Conservation (phyloP, 92 coral and sea anemone species). For the Zoanthus sociatus region DNA sequence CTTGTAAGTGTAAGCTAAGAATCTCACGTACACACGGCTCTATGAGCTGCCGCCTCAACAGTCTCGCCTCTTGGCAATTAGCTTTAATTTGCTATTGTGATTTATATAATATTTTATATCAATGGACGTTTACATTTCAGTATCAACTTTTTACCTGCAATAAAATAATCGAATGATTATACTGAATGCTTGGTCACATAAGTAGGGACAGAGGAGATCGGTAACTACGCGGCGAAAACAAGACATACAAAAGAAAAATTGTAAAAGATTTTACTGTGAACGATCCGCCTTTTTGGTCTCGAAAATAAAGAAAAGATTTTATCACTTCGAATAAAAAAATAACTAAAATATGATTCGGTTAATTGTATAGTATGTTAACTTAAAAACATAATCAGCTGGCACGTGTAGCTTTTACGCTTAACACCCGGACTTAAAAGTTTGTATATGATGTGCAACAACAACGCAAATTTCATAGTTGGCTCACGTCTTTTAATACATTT, state of each 20-base stretch:
- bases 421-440: conserved; percentile 5
- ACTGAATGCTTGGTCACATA: too few species aligned
- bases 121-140: neutral
- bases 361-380: neutral
- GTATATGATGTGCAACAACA: conserved; percentile 5
- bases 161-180: neutral
- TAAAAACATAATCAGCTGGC: conserved; percentile 6
- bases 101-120: neutral
- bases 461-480: neutral
- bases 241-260: neutral
- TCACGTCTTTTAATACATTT: neutral
- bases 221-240: too few species aligned
- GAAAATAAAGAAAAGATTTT: neutral
- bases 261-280: neutral
- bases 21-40: too few species aligned
- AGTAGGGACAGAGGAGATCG: too few species aligned
- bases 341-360: neutral
- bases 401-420: neutral
- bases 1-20: too few species aligned
- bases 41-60: too few species aligned
- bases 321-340: neutral
- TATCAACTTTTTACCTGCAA: neutral
- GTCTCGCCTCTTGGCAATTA: neutral
- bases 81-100: neutral
- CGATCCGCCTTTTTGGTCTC: neutral